Percentiles rank a stretch among this genome's conserved stretches.
Evolutionary conservation across 1,140 invertebrate species (phyloP).

Genomic region (Drosophila pallidifrons): DNA sequence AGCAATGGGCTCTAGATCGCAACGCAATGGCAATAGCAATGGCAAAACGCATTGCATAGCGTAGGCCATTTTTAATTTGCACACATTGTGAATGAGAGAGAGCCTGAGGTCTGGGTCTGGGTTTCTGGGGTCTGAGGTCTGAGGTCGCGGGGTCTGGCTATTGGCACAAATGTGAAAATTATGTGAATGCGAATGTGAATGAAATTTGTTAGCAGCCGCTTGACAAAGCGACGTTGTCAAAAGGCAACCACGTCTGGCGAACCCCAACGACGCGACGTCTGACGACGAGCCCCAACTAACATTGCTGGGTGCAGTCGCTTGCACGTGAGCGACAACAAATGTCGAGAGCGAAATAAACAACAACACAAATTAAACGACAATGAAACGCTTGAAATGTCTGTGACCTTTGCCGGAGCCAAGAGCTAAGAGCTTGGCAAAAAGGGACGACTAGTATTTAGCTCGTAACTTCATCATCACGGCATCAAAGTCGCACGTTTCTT

Average conservation of each 20-base stretch:
- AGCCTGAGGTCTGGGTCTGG: not conserved
- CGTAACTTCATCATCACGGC: not conserved
- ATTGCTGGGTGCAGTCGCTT: conserved; percentile 43
- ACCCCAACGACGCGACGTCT: conserved; percentile 16
- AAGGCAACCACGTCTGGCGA: conserved; percentile 44
- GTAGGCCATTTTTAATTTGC: conserved; percentile 55
- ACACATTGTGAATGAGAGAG: conserved; percentile 11
- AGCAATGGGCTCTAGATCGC: not conserved
- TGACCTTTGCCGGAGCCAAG: conserved; percentile 57
- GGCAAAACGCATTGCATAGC: not conserved
- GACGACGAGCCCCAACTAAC: conserved; percentile 5
- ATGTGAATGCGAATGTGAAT: conserved; percentile 51
- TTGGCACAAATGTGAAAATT: conserved; percentile 44
- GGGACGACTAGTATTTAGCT: conserved; percentile 5
- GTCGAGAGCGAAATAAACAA: conserved; percentile 45
- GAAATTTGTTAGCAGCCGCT: conserved; percentile 57
- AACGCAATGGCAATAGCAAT: too few relatives aligned
- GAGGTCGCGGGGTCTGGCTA: not conserved
- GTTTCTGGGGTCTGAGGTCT: too few relatives aligned
- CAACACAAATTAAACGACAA: conserved; percentile 67
- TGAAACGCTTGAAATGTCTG: conserved; percentile 75
- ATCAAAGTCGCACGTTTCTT: conserved; percentile 44
- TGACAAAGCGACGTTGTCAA: conserved; percentile 46
- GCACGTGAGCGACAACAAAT: conserved; percentile 45
- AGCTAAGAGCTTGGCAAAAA: not conserved